Evolutionary conservation across 2,113 vertebrate species (phyloP).

Genomic region (Sigmodon hispidus): DNA sequence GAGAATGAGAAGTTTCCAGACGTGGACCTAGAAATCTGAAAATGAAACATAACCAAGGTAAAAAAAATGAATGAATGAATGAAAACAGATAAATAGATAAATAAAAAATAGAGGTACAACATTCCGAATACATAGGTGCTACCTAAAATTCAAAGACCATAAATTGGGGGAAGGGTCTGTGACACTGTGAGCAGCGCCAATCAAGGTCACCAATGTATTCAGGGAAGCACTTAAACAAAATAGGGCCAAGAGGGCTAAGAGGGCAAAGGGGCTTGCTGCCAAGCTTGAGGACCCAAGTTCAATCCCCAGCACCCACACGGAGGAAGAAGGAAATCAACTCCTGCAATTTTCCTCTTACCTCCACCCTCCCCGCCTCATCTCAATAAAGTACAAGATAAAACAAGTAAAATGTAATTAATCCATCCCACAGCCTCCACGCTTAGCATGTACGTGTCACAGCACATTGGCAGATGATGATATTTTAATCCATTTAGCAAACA

Average conservation of each 20-base stretch:
- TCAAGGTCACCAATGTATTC: background rate
- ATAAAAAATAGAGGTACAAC: background rate
- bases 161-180: accelerated
- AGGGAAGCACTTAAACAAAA: background rate
- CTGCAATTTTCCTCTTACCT: background rate
- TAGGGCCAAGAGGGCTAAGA: background rate
- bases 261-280: background rate
- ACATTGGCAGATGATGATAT: background rate
- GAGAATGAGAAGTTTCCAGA: background rate
- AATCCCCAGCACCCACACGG: background rate
- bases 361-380: background rate
- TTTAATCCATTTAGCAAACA: background rate
- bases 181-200: background rate
- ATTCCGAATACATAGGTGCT: background rate
- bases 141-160: accelerated
- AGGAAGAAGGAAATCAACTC: background rate
- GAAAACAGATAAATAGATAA: background rate
- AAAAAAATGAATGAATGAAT: background rate
- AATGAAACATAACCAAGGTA: background rate
- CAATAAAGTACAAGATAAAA: background rate
- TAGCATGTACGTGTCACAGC: background rate
- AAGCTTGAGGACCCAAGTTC: background rate
- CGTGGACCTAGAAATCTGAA: background rate
- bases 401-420: background rate
- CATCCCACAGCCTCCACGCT: background rate